Conservation (phyloP, 2,888 invertebrate species). For the Caenorhabditis afra region DNA sequence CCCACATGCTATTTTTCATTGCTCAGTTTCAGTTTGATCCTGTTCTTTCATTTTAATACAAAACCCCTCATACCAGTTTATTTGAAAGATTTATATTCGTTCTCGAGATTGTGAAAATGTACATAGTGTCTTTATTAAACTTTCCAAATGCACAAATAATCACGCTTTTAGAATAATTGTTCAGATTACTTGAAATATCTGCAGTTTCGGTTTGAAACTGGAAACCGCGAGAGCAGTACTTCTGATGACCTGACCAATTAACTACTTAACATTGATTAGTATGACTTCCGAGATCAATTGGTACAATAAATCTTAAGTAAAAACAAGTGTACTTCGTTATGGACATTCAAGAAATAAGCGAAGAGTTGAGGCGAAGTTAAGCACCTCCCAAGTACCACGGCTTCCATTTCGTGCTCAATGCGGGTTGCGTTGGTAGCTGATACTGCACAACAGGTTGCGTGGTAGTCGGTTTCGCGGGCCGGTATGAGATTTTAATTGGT, state of each 20-base stretch:
- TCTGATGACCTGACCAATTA: constrained; percentile 43
- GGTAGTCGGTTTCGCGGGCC: constrained; percentile 21
- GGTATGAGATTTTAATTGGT: constrained; percentile 28
- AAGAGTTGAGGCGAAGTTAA: constrained; percentile 9
- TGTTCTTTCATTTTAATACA: constrained; percentile 51
- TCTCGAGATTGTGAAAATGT: constrained; percentile 36
- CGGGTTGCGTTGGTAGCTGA: constrained; percentile 24
- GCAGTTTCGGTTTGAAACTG: neutral
- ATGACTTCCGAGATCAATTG: constrained; percentile 40
- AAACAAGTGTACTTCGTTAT: constrained; percentile 47
- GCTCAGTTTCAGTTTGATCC: constrained; percentile 48
- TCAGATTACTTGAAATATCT: constrained; percentile 22
- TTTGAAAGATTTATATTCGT: constrained; percentile 26
- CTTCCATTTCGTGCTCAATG: constrained; percentile 60
- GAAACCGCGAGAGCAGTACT: neutral
- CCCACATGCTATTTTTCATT: constrained; percentile 24
- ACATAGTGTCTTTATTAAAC: constrained; percentile 17
- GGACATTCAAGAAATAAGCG: constrained; percentile 12
- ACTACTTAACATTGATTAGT: constrained; percentile 32
- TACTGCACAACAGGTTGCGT: constrained; percentile 26
- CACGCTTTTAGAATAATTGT: constrained; percentile 37
- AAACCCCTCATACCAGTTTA: neutral
- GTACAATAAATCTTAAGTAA: constrained; percentile 58
- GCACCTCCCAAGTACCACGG: constrained; percentile 68
- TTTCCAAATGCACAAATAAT: constrained; percentile 25